Evolutionary conservation across 2,113 vertebrate species (phyloP), one percentile per base, ranked within the genome.

Genomic region (Hyperoodon ampullatus): DNA sequence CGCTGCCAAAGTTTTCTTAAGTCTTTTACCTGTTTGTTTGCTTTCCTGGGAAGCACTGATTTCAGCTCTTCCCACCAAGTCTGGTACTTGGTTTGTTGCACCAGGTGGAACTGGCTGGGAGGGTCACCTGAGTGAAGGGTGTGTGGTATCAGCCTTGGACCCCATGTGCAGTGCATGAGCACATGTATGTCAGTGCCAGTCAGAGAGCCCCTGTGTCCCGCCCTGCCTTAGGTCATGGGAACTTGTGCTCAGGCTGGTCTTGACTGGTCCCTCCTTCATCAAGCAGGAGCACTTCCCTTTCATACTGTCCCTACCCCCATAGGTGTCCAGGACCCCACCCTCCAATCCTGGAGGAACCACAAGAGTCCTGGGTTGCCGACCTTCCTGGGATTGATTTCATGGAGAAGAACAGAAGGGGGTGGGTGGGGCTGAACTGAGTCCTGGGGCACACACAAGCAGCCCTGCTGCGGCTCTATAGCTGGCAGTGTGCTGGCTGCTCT

Each of bases 131-230:
- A 26, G 63, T n/a, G 50, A 89, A 24, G 68, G n/a, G 26, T 12
- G 1, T 24, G 58, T 11, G 28, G 6, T 6, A 28, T 33, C 82
- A 42, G 63, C 58, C 21, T 26, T 12, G 23, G 21, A 23, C 33
- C 3, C 47, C 35, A 23, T 0, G 1, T 63, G 44, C 28, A 5
- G 60, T 14, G 2, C 0, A 1, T 0, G 14, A 61, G 39, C 63
- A 1, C 3, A 3, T 8, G 3, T 26, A 26, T 50, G 30, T 60
- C 10, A 3, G 47, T 0, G 11, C 47, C 6, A 50, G 26, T 30
- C 5, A 1, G 14, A 6, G 44, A 35, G 16, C 11, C 28, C 82
- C 55, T 66, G 70, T 81, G 47, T 18, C 44, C 39, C 42, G 1
- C 19, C 1, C 5, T 13, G 7, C 23, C 63, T 70, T 50, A 1